These are phyloP conservation scores for Ariolimax columbianus DNA, from an alignment of 2,888 invertebrate species.

Conservation along the genomic window DNA sequence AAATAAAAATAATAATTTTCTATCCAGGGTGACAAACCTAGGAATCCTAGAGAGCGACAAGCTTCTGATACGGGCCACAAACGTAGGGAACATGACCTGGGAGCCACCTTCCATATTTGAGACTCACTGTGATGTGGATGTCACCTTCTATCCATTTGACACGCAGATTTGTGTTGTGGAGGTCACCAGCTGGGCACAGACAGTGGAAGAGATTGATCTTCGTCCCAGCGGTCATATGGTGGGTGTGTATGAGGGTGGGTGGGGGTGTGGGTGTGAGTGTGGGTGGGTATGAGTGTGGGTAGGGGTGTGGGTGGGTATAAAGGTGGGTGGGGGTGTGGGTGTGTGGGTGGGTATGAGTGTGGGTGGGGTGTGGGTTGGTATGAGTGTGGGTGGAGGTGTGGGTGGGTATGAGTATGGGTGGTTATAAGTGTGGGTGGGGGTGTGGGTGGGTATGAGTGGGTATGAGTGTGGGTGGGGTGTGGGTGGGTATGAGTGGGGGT, in stretches of 20 bases:
- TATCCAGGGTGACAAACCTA: slow-evolving; percentile 33
- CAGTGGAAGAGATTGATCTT: slow-evolving; percentile 48
- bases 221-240: neutral
- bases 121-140: slow-evolving; percentile 52
- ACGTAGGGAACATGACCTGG: slow-evolving; percentile 47
- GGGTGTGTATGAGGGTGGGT: neutral
- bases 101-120: slow-evolving; percentile 52
- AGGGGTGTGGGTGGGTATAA: neutral
- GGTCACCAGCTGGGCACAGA: slow-evolving; percentile 51
- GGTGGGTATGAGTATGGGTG: too few relatives aligned
- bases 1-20: too few relatives aligned
- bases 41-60: slow-evolving; percentile 44
- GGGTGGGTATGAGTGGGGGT: too few relatives aligned
- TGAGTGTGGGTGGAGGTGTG: too few relatives aligned
- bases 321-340: neutral
- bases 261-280: neutral
- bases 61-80: slow-evolving; percentile 40
- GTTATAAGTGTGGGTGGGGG: neutral
- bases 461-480: too few relatives aligned
- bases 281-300: neutral
- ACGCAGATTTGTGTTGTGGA: slow-evolving; percentile 51
- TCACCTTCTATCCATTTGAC: slow-evolving; percentile 56
- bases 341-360: neutral
- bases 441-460: neutral
- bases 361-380: neutral